phyloP scores from a whole-genome alignment of 2,797 vertebrate species.

The Gymnopithys bicolor region DNA sequence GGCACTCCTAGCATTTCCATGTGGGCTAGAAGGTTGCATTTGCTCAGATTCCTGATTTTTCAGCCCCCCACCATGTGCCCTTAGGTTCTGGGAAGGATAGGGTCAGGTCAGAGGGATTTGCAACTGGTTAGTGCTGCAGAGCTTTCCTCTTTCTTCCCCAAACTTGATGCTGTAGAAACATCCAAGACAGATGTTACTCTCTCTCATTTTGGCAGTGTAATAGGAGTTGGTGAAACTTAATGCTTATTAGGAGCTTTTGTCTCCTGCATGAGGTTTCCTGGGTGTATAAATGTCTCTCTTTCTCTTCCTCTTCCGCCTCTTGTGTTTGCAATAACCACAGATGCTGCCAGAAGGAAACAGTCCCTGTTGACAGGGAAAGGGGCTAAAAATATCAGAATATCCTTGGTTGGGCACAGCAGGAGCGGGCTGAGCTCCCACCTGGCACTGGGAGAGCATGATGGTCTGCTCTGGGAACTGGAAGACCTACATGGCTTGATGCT shows the following conservation, averaged over 20 bases:
- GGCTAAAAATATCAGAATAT: slow-evolving; percentile 2
- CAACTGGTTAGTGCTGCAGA: not conserved
- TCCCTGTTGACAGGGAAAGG: not conserved
- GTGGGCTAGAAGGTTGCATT: not conserved
- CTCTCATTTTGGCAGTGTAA: not conserved
- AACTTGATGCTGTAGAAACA: not conserved
- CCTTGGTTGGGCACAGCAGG: not conserved
- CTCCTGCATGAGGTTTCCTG: not conserved
- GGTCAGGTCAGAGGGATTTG: not conserved
- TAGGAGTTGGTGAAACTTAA: not conserved
- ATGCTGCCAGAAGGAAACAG: not conserved
- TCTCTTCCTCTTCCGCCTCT: not conserved
- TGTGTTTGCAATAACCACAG: not conserved
- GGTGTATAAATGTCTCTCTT: not conserved
- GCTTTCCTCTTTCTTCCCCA: not conserved
- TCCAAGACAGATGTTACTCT: not conserved
- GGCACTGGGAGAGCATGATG: not conserved
- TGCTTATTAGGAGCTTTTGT: not conserved
- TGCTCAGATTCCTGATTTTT: not conserved
- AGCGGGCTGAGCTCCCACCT: not conserved
- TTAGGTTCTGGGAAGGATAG: not conserved
- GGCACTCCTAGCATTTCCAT: not conserved
- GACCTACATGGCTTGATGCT: not conserved
- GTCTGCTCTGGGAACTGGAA: not conserved
- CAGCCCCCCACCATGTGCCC: rapidly evolving